Evolutionary conservation across 2,113 vertebrate species (phyloP), one percentile per base, ranked within the genome.

Genomic region (Catagonus wagneri): DNA sequence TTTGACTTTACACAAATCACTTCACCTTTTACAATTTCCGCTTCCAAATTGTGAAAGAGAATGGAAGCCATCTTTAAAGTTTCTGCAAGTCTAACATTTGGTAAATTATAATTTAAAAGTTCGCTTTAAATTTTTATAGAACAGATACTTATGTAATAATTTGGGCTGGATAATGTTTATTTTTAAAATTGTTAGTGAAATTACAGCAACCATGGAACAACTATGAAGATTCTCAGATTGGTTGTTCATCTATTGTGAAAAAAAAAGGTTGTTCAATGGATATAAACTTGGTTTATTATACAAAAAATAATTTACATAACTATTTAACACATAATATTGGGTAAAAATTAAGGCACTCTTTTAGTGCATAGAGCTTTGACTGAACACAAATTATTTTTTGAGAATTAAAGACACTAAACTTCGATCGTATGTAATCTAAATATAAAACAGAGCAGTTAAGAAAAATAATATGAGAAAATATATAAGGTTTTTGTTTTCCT

Each of bases 271-370:
- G 69, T 88, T 96, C 14, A 74, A 63, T 94, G 29, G 7, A 71
- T 88, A 65, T 85, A 72, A 96, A 50, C 32, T 72, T 2, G 32
- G 7, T 44, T 29, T 94, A 25, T 94, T 63, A 79, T 84, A 90
- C 80, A 52, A 80, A 90, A 95, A n/a, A 29, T 66, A 85, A 91
- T 0, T 69, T 69, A 1, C 52, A 16, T 61, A 39, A 61, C 20
- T 68, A 84, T 20, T 76, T 84, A 94, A 36, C 86, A 74, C 20
- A 10, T 68, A 91, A 72, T 32, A 78, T 66, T 78, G 11, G 61
- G n/a, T n/a, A 95, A 89, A 94, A 93, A 90, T 91, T 78, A 95
- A 89, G 58, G 4, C 8, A 32, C 12, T 92, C 6, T 87, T 79
- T 78, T 83, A 71, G 23, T 39, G 6, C 25, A 60, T 25, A 75